These are phyloP conservation scores for Empis livida DNA, from an alignment of 2,888 invertebrate species.

Conservation along the genomic window DNA sequence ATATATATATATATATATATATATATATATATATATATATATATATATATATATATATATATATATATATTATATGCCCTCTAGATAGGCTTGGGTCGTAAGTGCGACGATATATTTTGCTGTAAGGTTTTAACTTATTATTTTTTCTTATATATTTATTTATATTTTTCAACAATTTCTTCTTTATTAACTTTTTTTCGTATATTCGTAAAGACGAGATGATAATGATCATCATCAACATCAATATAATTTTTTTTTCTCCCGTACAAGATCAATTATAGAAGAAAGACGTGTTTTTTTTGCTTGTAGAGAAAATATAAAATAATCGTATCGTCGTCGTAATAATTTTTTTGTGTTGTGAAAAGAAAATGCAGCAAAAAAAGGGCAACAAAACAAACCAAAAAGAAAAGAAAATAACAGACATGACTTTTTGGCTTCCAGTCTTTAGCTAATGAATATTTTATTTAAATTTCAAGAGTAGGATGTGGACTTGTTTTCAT, in stretches of 20 bases:
- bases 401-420: background rate
- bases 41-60: background rate
- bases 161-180: background rate
- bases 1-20: background rate
- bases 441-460: background rate
- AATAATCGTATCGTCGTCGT: too few relatives aligned
- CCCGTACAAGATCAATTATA: too few relatives aligned
- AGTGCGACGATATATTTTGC: background rate
- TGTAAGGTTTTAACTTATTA: background rate
- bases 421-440: conserved; percentile 1
- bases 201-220: background rate
- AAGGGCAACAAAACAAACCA: background rate
- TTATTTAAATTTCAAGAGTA: too few relatives aligned
- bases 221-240: too few relatives aligned
- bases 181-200: background rate
- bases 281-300: too few relatives aligned
- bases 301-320: too few relatives aligned
- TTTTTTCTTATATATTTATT: background rate
- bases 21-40: background rate
- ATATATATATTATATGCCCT: background rate
- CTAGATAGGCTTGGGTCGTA: background rate
- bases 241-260: too few relatives aligned
- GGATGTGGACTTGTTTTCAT: too few relatives aligned
- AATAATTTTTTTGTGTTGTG: background rate
- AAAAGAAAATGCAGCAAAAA: background rate